Evolutionary conservation across 2,888 invertebrate species (phyloP), one percentile per base, ranked within the genome.

Genomic region (Melangyna quadrimaculata): DNA sequence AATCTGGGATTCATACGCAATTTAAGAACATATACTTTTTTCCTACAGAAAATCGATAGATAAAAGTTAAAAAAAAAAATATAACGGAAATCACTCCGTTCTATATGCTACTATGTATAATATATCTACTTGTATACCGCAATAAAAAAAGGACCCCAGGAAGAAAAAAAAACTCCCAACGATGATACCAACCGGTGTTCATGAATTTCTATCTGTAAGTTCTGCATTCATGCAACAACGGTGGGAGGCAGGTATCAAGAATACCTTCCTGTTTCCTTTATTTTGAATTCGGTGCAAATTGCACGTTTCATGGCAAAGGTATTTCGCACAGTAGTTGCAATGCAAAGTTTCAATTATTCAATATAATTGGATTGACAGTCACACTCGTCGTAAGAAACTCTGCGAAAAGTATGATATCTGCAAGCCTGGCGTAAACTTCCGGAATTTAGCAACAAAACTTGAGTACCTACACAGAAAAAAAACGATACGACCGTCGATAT

Each of bases 281-380:
- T 67, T 67, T 51, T 37, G 24, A 51, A 37, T 35, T 48, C 51
- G 51, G 61, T 75, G 48, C 48, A 27, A 61, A 61, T 77, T 69
- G 53, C 72, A 69, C 51, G 67, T 67, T 67, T 51, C 51, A 67
- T 67, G n/a, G 22, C 19, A 17, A n/a, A 70, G 40, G 55, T 55
- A 70, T 70, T 70, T 29, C 17, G 29, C 70, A 55, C 48, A 51
- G 48, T 72, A 67, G 48, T 72, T 81, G 57, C 72, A 63, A 69
- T 81, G 57, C 72, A 63, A 69, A 77, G 77, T 78, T 86, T 86
- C 81, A 86, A 86, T 81, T 86, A 81, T 77, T 72, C 69, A 78
- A 77, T 86, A 80, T 77, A 81, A 77, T 63, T 79, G 57, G 79
- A 74, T 57, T 73, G 71, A 72, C 77, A 81, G 69, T 22, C 70